Percentiles rank a stretch among this genome's conserved stretches.
These are phyloP conservation scores for Uloborus plumipes DNA, from an alignment of 2,888 invertebrate species.

Conservation along the genomic window DNA sequence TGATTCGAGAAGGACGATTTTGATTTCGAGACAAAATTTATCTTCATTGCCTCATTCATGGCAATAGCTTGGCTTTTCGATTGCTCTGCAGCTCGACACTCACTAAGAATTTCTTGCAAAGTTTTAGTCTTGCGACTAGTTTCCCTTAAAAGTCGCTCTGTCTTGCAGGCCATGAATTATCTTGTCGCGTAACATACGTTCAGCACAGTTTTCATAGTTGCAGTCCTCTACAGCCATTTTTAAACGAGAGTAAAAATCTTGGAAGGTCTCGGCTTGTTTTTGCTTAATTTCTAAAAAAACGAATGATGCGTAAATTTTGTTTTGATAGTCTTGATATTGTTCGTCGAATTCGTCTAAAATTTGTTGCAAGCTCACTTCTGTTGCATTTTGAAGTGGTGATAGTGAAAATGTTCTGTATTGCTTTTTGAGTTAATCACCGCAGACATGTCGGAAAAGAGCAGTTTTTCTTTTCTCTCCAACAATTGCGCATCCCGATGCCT, in stretches of 20 bases:
- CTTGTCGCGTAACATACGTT: slow-evolving; percentile 18
- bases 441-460: not conserved
- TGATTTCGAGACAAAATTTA: not conserved
- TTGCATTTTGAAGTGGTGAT: not conserved
- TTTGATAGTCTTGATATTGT: too few species aligned
- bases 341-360: not conserved
- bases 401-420: not conserved
- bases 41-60: slow-evolving; percentile 7
- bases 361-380: not conserved
- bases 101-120: slow-evolving; percentile 1
- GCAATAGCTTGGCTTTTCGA: slow-evolving; percentile 8
- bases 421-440: not conserved
- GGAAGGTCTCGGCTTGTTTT: not conserved
- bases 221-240: slow-evolving; percentile 17
- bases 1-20: not conserved
- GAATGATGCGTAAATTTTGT: too few species aligned
- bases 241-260: slow-evolving; percentile 7
- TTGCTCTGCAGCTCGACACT: slow-evolving; percentile 26
- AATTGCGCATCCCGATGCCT: too few species aligned
- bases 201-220: not conserved
- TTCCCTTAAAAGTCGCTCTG: slow-evolving; percentile 16
- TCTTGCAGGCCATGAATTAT: slow-evolving; percentile 22
- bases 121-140: slow-evolving; percentile 2
- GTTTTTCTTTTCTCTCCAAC: not conserved
- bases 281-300: not conserved